phyloP scores from a whole-genome alignment of 2,888 invertebrate species.

The Mythimna loreyi region DNA sequence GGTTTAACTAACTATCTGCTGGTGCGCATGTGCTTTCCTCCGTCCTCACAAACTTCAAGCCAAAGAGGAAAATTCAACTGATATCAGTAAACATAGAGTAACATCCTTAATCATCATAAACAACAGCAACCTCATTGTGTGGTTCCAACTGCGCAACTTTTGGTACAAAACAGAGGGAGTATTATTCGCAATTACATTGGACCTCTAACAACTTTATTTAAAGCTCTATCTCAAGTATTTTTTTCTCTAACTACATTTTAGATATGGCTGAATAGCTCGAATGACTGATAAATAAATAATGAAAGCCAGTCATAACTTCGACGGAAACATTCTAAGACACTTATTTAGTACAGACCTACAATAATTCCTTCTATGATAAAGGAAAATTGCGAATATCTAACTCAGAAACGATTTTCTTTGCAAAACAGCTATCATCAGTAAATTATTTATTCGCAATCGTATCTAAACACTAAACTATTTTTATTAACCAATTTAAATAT shows the following conservation, averaged over 20 bases:
- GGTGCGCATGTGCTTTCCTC: background rate
- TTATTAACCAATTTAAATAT: background rate
- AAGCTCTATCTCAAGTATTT: background rate
- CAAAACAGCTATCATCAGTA: background rate
- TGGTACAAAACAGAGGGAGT: background rate
- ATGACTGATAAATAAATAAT: background rate
- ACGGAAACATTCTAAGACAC: background rate
- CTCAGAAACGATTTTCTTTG: background rate
- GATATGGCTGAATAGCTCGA: background rate
- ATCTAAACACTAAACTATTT: background rate
- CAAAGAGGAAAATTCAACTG: background rate
- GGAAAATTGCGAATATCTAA: conserved; percentile 3
- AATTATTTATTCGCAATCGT: too few relatives aligned
- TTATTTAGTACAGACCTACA: background rate
- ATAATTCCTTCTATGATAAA: background rate
- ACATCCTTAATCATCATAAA: background rate
- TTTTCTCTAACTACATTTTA: background rate
- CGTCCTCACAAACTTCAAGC: background rate
- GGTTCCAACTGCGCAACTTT: background rate
- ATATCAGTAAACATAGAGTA: background rate
- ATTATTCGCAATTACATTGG: conserved; percentile 1
- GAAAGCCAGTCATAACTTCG: background rate
- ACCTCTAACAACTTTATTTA: background rate
- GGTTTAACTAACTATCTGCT: background rate
- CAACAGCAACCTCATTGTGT: background rate